These are phyloP conservation scores for Lordiphosa mommai DNA, from an alignment of 1,140 invertebrate species.

Conservation along the genomic window DNA sequence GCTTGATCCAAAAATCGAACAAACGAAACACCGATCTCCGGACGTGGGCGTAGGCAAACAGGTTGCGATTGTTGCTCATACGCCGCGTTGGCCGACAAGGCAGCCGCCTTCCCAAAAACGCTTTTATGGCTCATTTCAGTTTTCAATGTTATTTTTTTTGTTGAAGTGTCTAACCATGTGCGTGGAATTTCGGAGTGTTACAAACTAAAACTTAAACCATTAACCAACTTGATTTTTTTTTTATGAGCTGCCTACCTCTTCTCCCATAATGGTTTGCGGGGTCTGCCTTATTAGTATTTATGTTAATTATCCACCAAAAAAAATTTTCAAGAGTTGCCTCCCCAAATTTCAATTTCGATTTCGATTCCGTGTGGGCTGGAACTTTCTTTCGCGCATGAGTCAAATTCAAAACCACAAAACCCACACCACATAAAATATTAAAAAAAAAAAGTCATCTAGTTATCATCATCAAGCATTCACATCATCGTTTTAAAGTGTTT, in stretches of 20 bases:
- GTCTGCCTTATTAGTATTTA: conserved; percentile 62
- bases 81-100: conserved; percentile 32
- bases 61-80: conserved; percentile 59
- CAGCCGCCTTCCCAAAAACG: conserved; percentile 13
- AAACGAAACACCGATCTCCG: not conserved
- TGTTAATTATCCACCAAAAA: conserved; percentile 72
- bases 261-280: conserved; percentile 43
- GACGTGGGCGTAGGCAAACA: conserved; percentile 61
- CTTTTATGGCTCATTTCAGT: conserved; percentile 21
- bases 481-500: no score
- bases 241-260: conserved; percentile 40
- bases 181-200: conserved; percentile 55
- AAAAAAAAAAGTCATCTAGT: no score
- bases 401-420: not conserved
- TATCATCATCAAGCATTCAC: no score
- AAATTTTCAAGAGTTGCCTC: conserved; percentile 49
- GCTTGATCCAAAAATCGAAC: not conserved
- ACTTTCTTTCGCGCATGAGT: conserved; percentile 1
- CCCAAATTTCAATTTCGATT: conserved; percentile 11
- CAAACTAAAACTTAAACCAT: conserved; percentile 22
- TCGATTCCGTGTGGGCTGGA: conserved; percentile 5
- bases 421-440: no score
- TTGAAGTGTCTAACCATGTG: conserved; percentile 38
- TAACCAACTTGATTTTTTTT: conserved; percentile 18
- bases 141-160: conserved; percentile 1